Conservation (phyloP, 2,113 vertebrate genomes). For the Cisticola juncidis region DNA sequence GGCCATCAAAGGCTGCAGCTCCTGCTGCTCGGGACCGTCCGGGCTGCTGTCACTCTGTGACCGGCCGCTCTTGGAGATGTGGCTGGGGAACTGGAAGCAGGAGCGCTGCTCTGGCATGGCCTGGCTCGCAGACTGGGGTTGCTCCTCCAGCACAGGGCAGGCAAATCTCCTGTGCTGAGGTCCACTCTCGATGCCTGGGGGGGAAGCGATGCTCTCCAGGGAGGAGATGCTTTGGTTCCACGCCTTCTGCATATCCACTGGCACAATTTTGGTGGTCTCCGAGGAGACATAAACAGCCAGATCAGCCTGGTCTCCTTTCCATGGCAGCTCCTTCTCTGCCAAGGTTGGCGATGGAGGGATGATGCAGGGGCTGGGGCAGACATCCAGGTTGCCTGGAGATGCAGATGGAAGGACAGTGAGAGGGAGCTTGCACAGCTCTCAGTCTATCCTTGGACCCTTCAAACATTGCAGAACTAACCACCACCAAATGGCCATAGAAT, state of each 20-base stretch:
- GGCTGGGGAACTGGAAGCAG: conserved; percentile 79
- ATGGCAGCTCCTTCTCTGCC: conserved; percentile 86
- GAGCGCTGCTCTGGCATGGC: conserved; percentile 46
- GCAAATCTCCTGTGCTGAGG: conserved; percentile 66
- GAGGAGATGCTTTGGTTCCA: conserved; percentile 98
- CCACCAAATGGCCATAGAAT: not conserved
- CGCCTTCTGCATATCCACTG: conserved; percentile 90
- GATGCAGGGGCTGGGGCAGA: conserved; percentile 81
- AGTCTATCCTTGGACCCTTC: not conserved
- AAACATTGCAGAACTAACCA: not conserved
- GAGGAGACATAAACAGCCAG: conserved; percentile 88
- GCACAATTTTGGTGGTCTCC: conserved; percentile 95
- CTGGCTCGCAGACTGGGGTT: conserved; percentile 51
- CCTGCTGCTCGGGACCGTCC: conserved; percentile 71
- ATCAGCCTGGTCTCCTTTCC: conserved; percentile 86
- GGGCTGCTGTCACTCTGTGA: conserved; percentile 74
- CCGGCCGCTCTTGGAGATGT: conserved; percentile 58
- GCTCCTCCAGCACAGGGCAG: conserved; percentile 70
- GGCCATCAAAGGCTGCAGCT: conserved; percentile 88
- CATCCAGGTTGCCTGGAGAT: conserved; percentile 76
- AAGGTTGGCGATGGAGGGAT: conserved; percentile 78
- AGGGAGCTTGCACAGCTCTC: not conserved
- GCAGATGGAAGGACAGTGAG: not conserved
- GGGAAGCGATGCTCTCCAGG: conserved; percentile 91
- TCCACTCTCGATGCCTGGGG: conserved; percentile 71